Conservation (phyloP, 2,113 vertebrate species). For the Alectura lathami region DNA sequence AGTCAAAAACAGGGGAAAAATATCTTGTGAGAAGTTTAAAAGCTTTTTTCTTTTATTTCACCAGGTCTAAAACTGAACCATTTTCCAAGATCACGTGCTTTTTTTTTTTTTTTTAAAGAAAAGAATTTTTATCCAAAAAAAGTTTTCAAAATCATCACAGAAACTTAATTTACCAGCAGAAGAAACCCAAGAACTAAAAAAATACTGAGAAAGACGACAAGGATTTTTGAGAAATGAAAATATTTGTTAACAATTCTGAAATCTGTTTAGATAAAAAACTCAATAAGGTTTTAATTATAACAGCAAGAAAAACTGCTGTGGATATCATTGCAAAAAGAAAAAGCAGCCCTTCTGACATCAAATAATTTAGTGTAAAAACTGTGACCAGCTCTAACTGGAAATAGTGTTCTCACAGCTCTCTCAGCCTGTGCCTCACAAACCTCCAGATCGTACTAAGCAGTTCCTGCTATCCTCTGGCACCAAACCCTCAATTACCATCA, state of each 20-base stretch:
- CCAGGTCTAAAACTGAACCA: background rate
- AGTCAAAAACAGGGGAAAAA: background rate
- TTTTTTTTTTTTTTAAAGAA: background rate
- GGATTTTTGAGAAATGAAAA: background rate
- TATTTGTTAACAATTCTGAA: conserved; percentile 6
- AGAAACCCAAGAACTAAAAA: background rate
- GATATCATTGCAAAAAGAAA: background rate
- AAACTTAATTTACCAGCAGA: background rate
- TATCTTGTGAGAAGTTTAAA: background rate
- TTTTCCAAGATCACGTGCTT: background rate
- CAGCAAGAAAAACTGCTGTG: background rate
- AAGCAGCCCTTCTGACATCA: background rate
- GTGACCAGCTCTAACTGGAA: conserved; percentile 4
- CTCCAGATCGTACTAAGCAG: background rate
- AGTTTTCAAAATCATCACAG: background rate
- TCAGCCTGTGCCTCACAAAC: background rate
- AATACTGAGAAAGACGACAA: background rate
- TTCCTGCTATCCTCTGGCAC: background rate
- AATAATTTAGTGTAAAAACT: background rate
- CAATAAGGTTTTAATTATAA: background rate
- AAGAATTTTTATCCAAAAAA: conserved; percentile 14
- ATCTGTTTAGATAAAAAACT: conserved; percentile 41
- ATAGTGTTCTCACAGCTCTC: conserved; percentile 15
- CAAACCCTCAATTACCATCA: background rate
- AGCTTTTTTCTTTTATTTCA: background rate